Conservation (phyloP, 2,797 vertebrate genomes). For the Euphonia xanthogaster region DNA sequence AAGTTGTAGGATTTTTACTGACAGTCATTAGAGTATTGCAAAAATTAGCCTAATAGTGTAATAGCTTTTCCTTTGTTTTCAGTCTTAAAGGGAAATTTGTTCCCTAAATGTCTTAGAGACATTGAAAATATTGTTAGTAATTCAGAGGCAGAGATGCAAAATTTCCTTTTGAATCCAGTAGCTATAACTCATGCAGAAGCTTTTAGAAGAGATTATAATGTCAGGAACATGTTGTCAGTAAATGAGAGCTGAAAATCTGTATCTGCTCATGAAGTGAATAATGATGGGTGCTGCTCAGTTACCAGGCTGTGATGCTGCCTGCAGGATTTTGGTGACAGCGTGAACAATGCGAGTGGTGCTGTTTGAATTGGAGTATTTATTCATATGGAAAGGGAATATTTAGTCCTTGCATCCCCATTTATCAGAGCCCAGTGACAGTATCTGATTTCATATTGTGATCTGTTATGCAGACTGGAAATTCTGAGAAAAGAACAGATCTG, state of each 20-base stretch:
- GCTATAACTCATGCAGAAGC: neutral
- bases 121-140: neutral
- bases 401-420: conserved; percentile 16
- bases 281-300: neutral
- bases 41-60: neutral
- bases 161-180: conserved; percentile 6
- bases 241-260: neutral
- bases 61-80: neutral
- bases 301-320: neutral
- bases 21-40: neutral
- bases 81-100: neutral
- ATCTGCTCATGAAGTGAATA: neutral
- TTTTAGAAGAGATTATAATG: conserved; percentile 16
- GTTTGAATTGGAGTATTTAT: neutral
- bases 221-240: neutral
- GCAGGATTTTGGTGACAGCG: conserved; percentile 40
- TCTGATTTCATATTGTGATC: conserved; percentile 20
- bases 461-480: conserved; percentile 1
- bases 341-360: neutral
- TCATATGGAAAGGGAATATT: neutral
- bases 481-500: conserved; percentile 36
- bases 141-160: neutral
- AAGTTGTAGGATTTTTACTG: neutral
- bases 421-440: neutral
- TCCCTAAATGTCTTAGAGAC: neutral